Percentiles rank a stretch among this genome's conserved stretches.
Conservation (phyloP, 2,113 vertebrate species). For the Onychostoma macrolepis region DNA sequence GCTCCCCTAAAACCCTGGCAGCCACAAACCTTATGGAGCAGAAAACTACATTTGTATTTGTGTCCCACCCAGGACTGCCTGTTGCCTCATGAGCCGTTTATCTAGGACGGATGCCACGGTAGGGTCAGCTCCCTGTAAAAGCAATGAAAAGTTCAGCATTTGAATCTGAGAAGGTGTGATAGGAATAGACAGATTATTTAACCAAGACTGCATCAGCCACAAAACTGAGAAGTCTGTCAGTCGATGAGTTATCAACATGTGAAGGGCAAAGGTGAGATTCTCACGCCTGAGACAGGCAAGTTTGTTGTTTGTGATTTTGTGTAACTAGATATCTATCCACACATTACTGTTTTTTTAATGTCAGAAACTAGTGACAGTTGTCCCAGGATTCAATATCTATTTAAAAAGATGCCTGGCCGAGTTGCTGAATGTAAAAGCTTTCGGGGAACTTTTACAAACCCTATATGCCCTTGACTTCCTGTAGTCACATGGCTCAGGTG, state of each 20-base stretch:
- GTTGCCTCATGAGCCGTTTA: slow-evolving; percentile 4
- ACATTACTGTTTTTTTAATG: background rate
- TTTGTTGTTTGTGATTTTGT: background rate
- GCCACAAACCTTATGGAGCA: slow-evolving; percentile 33
- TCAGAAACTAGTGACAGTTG: background rate
- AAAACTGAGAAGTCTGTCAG: background rate
- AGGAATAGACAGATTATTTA: slow-evolving; percentile 8
- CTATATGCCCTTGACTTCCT: background rate
- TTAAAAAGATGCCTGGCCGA: background rate
- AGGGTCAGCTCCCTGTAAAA: slow-evolving; percentile 29
- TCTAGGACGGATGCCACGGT: slow-evolving; percentile 2
- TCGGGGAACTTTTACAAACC: background rate
- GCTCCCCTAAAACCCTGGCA: background rate
- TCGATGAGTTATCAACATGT: background rate
- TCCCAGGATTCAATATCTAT: background rate
- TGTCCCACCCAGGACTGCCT: slow-evolving; percentile 30
- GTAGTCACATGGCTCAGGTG: slow-evolving; percentile 3
- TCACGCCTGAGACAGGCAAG: background rate
- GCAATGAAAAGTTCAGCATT: slow-evolving; percentile 26
- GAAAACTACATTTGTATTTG: slow-evolving; percentile 31
- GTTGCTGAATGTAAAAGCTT: background rate
- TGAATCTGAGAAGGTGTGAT: slow-evolving; percentile 28
- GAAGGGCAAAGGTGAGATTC: background rate
- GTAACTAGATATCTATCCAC: background rate
- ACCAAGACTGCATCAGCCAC: background rate